These are phyloP conservation scores for Incurvaria masculella DNA, from an alignment of 2,888 invertebrate species.

Conservation along the genomic window DNA sequence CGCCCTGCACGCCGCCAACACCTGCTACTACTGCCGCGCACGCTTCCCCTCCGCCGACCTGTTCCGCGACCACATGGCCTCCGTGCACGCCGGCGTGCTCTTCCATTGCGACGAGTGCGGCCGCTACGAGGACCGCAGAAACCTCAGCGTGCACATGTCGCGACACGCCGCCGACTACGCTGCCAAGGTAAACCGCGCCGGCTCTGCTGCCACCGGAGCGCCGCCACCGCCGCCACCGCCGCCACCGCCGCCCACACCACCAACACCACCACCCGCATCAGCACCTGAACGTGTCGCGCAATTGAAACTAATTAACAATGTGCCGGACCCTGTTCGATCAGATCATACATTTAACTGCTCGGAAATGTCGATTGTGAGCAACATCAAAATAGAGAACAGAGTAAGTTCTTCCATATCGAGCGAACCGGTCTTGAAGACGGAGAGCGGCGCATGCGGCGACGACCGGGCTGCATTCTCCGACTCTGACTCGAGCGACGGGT, in stretches of 20 bases:
- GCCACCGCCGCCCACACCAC: no score
- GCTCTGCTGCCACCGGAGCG: no score
- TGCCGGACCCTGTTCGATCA: no score
- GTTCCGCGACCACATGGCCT: constrained; percentile 27
- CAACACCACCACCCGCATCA: no score
- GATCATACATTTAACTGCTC: no score
- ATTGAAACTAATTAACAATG: no score
- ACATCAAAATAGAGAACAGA: no score
- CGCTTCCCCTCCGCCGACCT: constrained; percentile 9
- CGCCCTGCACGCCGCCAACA: constrained; percentile 5
- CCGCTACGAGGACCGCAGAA: constrained; percentile 27
- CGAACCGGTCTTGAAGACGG: neutral
- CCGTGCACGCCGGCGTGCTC: constrained; percentile 27
- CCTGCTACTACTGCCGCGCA: constrained; percentile 25
- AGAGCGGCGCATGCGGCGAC: no score
- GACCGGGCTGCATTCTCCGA: constrained; percentile 20
- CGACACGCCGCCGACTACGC: constrained; percentile 27
- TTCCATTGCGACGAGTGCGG: constrained; percentile 44
- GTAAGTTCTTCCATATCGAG: no score
- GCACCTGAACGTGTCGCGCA: no score
- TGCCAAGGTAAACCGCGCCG: neutral
- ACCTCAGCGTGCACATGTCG: constrained; percentile 37
- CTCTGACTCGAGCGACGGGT: constrained; percentile 26
- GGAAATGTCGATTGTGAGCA: no score
- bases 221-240: no score